Evolutionary conservation across 1,140 invertebrate genomes (phyloP).

Genomic region (Magallana ariakensis): DNA sequence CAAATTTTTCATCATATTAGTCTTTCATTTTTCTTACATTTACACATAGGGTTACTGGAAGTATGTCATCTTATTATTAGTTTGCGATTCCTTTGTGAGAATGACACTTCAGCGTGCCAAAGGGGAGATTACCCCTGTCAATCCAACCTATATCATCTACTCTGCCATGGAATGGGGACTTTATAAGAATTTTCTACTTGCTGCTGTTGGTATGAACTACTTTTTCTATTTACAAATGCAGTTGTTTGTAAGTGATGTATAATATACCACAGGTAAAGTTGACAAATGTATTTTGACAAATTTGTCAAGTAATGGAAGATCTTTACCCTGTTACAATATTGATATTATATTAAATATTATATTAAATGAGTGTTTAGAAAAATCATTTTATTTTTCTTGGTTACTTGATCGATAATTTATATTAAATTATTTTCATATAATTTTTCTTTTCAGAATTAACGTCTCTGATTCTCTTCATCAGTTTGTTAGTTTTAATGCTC

Average conservation of each 20-base stretch:
- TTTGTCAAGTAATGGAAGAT: not conserved
- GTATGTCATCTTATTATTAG: constrained; percentile 69
- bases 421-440: not conserved
- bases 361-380: no score
- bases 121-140: constrained; percentile 5
- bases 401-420: no score
- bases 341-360: not conserved
- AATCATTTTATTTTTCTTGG: no score
- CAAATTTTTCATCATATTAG: not conserved
- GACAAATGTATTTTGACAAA: not conserved
- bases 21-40: constrained; percentile 32
- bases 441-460: not conserved
- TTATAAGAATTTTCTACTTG: constrained; percentile 70
- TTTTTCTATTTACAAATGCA: not conserved
- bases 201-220: constrained; percentile 64
- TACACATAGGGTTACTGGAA: constrained; percentile 72
- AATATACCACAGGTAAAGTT: not conserved
- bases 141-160: constrained; percentile 70
- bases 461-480: not conserved
- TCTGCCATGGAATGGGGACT: constrained; percentile 73
- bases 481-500: not conserved
- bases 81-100: constrained; percentile 76
- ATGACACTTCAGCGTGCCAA: constrained; percentile 56
- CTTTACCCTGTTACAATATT: not conserved
- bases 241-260: not conserved